phyloP scores from a whole-genome alignment of 2,797 vertebrate genomes.

The Alectoris magna region DNA sequence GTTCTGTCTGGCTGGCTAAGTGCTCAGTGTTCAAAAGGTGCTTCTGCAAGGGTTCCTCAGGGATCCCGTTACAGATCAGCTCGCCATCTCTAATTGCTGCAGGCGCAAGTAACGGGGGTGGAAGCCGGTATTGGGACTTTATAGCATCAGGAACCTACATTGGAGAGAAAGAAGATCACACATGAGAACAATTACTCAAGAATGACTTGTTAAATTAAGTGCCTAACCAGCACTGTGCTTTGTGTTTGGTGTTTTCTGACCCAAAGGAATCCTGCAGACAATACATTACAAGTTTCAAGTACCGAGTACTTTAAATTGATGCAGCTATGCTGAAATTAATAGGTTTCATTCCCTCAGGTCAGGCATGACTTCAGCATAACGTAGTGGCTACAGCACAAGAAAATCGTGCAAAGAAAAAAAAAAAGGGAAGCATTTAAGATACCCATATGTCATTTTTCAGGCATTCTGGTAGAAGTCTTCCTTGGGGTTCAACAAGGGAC shows the following conservation, averaged over 20 bases:
- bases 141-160: constrained; percentile 96
- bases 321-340: constrained; percentile 34
- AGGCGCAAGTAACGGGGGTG: constrained; percentile 88
- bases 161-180: constrained; percentile 44
- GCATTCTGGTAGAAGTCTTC: background rate
- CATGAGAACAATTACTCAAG: constrained; percentile 56
- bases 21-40: constrained; percentile 86
- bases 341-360: constrained; percentile 40
- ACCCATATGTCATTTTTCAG: background rate
- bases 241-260: background rate
- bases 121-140: constrained; percentile 95
- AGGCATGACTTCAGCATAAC: background rate
- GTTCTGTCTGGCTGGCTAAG: constrained; percentile 92
- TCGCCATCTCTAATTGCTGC: constrained; percentile 92
- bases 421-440: background rate
- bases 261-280: constrained; percentile 38
- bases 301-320: constrained; percentile 2
- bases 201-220: constrained; percentile 42
- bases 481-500: background rate
- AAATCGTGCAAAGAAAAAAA: background rate
- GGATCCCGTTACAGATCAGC: constrained; percentile 92
- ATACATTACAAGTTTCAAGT: background rate
- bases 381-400: background rate
- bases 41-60: constrained; percentile 82
- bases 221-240: background rate